Base-by-base conservation (phyloP, 2,113 vertebrate genomes). In the Dipodomys stephensi region DNA sequence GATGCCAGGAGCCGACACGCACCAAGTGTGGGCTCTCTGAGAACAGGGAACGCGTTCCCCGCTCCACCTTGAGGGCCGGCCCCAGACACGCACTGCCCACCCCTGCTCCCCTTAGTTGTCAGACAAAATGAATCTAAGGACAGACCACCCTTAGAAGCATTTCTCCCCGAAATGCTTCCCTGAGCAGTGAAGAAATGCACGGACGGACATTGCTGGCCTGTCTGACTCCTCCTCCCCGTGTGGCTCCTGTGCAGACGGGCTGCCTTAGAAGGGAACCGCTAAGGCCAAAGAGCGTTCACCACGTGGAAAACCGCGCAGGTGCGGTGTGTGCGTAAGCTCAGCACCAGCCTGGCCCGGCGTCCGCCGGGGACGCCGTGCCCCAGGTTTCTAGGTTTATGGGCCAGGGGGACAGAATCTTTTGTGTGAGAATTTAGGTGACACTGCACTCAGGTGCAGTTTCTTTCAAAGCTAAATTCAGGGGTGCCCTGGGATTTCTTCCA, bases 401-500 rank as follows among this genome's bases (percentile, higher is more conserved):
- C 84, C 30, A 91, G 83, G 77, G 79, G 44, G 88, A 22, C n/a
- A 95, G 80, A 74, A 84, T 74, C 46, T 96, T 49, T 35, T 30
- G 72, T 74, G 57, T 91, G 69, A 93, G 69, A 69, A 81, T 92
- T 87, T 77, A 35, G 95, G 87, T 87, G 67, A 72, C 12, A 91
- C 15, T 44, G 39, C 5, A 39, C 46, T 94, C 74, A 39, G 74
- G 64, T 83, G 32, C 25, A 80, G 81, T 73, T 88, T 32, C n/a
- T 88, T 44, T 92, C 49, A 13, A 86, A 94, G 72, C 71, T 88
- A 72, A 87, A 71, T 90, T 94, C 83, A 93, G 57, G 65, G 83
- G 19, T 85, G n/a, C 46, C 32, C 28, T 94, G 76, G 83, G 72
- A 93, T 92, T 95, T 90, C 79, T 96, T 90, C 78, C 83, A 93